These are phyloP conservation scores for Knipowitschia caucasica DNA, from an alignment of 2,797 vertebrate species.

Conservation along the genomic window DNA sequence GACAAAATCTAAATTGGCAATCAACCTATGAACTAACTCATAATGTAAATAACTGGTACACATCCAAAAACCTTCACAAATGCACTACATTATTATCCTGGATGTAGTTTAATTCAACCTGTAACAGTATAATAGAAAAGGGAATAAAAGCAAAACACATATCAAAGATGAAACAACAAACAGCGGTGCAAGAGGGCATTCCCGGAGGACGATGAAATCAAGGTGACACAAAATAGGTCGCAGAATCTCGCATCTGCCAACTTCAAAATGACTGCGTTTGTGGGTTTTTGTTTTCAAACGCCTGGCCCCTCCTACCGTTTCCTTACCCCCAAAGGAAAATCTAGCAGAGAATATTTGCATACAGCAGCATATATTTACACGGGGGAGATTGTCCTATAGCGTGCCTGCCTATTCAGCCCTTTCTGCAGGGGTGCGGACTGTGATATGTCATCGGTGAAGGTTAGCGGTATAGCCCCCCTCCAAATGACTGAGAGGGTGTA, in stretches of 20 bases:
- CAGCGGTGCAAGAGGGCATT: conserved; percentile 25
- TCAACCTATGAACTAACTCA: no score
- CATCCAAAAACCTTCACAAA: no score
- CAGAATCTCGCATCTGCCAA: conserved; percentile 35
- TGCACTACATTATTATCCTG: background rate
- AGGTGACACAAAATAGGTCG: conserved; percentile 54
- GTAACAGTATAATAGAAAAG: background rate
- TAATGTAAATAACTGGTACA: no score
- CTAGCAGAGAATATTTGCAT: conserved; percentile 40
- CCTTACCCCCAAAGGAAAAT: conserved; percentile 24
- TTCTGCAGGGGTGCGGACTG: conserved; percentile 19
- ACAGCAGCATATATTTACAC: conserved; percentile 19
- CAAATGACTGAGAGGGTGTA: conserved; percentile 21
- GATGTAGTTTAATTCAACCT: no score
- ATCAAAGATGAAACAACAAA: conserved; percentile 35
- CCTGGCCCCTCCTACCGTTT: conserved; percentile 30
- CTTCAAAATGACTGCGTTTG: conserved; percentile 47
- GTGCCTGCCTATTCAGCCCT: conserved; percentile 45
- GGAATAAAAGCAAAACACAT: conserved; percentile 5
- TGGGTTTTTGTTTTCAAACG: conserved; percentile 22
- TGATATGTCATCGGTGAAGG: conserved; percentile 54
- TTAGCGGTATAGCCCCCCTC: conserved; percentile 30
- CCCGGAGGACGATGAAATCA: conserved; percentile 40
- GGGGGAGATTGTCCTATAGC: conserved; percentile 32
- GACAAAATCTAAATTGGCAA: no score